These are phyloP conservation scores for Thymelicus lineola DNA, from an alignment of 2,888 invertebrate genomes.

Conservation along the genomic window DNA sequence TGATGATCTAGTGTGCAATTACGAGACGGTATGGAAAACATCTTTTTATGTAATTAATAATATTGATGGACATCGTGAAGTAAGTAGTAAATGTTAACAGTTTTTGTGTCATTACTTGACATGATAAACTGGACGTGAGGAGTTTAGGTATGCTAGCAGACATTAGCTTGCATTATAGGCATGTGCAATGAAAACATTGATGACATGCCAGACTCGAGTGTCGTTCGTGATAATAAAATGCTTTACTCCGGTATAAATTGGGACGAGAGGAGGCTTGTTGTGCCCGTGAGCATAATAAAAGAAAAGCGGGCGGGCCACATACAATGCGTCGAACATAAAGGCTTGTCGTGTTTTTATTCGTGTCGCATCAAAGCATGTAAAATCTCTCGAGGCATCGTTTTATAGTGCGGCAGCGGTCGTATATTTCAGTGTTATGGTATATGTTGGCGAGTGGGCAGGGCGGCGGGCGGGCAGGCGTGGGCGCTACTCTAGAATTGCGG, in stretches of 20 bases:
- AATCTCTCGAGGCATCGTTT: constrained; percentile 72
- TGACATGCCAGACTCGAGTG: constrained; percentile 6
- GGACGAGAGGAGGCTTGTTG: constrained; percentile 20
- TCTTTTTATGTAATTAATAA: constrained; percentile 34
- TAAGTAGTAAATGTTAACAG: constrained; percentile 24
- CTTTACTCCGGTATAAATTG: constrained; percentile 21
- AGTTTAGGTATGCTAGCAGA: not conserved
- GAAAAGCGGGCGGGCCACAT: constrained; percentile 52
- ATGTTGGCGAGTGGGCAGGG: constrained; percentile 51
- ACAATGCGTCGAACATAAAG: constrained; percentile 71
- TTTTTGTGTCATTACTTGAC: constrained; percentile 35
- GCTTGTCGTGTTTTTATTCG: constrained; percentile 71
- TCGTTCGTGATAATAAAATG: constrained; percentile 17
- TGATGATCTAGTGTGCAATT: constrained; percentile 24
- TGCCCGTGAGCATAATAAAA: constrained; percentile 40
- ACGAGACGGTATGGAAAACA: constrained; percentile 21
- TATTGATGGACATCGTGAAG: constrained; percentile 20
- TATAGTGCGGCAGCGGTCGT: constrained; percentile 67
- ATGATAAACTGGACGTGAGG: constrained; percentile 24
- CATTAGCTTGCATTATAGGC: not conserved
- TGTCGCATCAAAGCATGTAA: constrained; percentile 65
- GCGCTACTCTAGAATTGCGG: constrained; percentile 77
- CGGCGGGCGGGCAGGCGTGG: constrained; percentile 54
- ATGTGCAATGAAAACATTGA: constrained; percentile 12
- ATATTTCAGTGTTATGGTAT: constrained; percentile 72